Evolutionary conservation across 1,140 invertebrate genomes (phyloP).

Genomic region (Elysia chlorotica): DNA sequence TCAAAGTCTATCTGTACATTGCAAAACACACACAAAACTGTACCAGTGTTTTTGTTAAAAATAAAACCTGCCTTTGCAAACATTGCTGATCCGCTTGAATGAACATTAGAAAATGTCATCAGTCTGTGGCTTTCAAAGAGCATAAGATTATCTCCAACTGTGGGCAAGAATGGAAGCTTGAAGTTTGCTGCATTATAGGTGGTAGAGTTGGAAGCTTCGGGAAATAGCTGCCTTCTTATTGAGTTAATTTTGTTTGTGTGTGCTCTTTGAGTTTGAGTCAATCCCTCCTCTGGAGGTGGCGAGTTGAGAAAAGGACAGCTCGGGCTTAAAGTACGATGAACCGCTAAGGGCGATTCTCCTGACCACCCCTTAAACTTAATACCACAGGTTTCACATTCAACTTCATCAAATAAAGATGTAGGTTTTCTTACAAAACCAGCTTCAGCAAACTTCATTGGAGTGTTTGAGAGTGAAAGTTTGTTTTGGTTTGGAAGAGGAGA

Average conservation of each 20-base stretch:
- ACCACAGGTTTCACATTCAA: conserved; percentile 22
- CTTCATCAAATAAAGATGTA: conserved; percentile 14
- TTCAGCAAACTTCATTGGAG: conserved; percentile 25
- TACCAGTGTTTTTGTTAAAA: background rate
- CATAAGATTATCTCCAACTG: conserved; percentile 13
- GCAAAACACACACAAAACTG: conserved; percentile 29
- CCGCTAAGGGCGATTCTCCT: conserved; percentile 28
- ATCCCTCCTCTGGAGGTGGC: too few species aligned
- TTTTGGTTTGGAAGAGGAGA: conserved; percentile 13
- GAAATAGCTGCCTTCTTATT: background rate
- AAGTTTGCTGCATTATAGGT: background rate
- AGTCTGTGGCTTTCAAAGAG: conserved; percentile 26
- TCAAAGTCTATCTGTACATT: conserved; percentile 3
- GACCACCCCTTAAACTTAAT: conserved; percentile 16
- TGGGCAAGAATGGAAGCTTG: conserved; percentile 14
- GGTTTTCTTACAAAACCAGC: conserved; percentile 25
- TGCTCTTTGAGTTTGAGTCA: too few species aligned
- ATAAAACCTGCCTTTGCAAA: conserved; percentile 29
- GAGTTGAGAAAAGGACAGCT: conserved; percentile 23
- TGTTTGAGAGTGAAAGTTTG: conserved; percentile 13
- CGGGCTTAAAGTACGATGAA: conserved; percentile 25
- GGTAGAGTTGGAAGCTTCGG: background rate
- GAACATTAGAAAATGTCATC: conserved; percentile 19
- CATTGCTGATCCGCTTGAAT: background rate
- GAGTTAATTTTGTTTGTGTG: background rate